Percentiles rank a stretch among this genome's conserved stretches.
These are phyloP conservation scores for Contarinia nasturtii DNA, from an alignment of 1,140 invertebrate genomes.

Conservation along the genomic window DNA sequence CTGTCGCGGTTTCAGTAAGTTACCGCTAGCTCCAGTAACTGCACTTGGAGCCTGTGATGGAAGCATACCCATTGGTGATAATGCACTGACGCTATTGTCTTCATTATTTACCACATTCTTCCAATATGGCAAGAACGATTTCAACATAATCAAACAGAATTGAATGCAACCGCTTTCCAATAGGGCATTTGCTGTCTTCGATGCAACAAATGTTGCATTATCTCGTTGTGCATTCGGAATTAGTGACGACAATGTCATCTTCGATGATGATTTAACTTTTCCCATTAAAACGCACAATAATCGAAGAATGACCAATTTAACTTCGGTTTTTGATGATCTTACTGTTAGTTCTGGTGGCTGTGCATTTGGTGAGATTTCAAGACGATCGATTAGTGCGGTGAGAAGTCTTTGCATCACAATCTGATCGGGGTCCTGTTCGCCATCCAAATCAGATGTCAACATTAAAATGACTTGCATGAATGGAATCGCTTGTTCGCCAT, in stretches of 20 bases:
- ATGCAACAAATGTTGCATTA: constrained; percentile 46
- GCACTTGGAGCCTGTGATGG: not conserved
- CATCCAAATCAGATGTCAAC: constrained; percentile 76
- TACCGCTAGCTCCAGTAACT: constrained; percentile 16
- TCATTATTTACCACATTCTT: constrained; percentile 27
- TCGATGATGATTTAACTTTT: constrained; percentile 19
- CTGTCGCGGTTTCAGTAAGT: constrained; percentile 62
- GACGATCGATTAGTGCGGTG: constrained; percentile 49
- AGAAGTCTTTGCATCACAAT: constrained; percentile 56
- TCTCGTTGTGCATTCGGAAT: constrained; percentile 30
- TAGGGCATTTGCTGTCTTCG: constrained; percentile 55
- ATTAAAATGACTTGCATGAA: constrained; percentile 80
- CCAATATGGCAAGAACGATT: constrained; percentile 69
- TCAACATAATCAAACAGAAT: constrained; percentile 64
- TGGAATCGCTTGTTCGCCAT: constrained; percentile 70
- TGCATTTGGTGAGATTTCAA: constrained; percentile 45
- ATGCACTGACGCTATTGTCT: constrained; percentile 19
- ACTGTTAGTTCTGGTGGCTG: constrained; percentile 20
- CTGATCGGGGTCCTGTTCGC: constrained; percentile 59
- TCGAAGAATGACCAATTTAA: constrained; percentile 74
- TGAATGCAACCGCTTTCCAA: constrained; percentile 59
- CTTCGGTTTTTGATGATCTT: constrained; percentile 48
- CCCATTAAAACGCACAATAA: constrained; percentile 32
- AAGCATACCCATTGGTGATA: not conserved
- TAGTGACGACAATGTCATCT: constrained; percentile 9